A percentile compares a stretch with the other conserved stretches of the same genome.
Evolutionary conservation across 2,797 vertebrate genomes (phyloP).

Genomic region (Paramormyrops hopkinsi): DNA sequence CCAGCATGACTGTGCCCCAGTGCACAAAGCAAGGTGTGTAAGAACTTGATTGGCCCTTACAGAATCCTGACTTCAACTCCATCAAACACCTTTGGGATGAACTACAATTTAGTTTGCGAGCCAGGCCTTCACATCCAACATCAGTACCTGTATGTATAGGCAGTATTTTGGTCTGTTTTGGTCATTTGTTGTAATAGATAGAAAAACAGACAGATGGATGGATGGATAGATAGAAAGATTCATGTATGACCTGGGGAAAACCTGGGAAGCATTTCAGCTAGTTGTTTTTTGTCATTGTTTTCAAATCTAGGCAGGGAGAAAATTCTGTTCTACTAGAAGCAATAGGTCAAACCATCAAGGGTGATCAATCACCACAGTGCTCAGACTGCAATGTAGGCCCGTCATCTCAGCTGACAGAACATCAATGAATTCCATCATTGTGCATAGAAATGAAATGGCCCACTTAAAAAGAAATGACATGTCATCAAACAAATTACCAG

Average conservation of each 20-base stretch:
- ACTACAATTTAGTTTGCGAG: neutral
- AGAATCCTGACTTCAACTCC: neutral
- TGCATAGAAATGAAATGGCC: constrained; percentile 39
- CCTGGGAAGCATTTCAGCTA: neutral
- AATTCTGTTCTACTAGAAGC: neutral
- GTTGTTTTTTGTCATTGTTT: neutral
- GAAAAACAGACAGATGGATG: neutral
- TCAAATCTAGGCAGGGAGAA: neutral
- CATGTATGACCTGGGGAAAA: neutral
- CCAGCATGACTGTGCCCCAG: neutral
- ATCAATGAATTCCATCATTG: constrained; percentile 40
- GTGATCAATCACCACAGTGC: neutral
- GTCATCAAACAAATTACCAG: constrained; percentile 59
- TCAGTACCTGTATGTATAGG: neutral
- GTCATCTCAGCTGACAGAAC: constrained; percentile 27
- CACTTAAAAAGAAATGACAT: constrained; percentile 50
- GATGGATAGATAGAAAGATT: neutral
- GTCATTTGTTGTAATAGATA: neutral
- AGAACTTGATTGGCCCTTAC: neutral
- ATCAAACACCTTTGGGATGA: neutral
- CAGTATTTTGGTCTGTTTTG: neutral
- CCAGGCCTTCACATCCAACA: neutral
- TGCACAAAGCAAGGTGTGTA: neutral
- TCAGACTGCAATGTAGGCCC: neutral
- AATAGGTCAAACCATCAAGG: neutral